These are phyloP conservation scores for Actinernus sp. DNA, from an alignment of 92 coral and sea anemone genomes.

Conservation along the genomic window DNA sequence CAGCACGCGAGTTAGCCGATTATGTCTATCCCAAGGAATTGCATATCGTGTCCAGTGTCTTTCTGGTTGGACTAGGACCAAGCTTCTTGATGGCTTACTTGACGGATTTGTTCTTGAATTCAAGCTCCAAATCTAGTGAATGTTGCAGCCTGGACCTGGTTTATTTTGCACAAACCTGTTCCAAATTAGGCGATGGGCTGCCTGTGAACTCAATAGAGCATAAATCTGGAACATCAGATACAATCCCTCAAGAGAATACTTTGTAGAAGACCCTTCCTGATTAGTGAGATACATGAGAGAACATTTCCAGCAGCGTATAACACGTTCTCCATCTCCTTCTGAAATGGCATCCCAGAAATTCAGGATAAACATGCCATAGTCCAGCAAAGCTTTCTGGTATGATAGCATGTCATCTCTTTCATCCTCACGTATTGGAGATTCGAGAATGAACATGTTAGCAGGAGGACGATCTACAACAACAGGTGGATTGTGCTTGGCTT, in stretches of 20 bases:
- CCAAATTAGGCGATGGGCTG: constrained; percentile 80
- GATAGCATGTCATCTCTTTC: constrained; percentile 75
- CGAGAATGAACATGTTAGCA: no score
- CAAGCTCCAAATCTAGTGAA: constrained; percentile 68
- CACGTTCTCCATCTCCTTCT: constrained; percentile 71
- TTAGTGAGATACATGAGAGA: constrained; percentile 69
- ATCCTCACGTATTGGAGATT: no score
- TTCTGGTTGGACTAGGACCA: constrained; percentile 70
- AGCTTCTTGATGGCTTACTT: constrained; percentile 76
- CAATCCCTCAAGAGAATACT: constrained; percentile 74
- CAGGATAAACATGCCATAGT: constrained; percentile 69
- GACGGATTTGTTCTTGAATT: constrained; percentile 65
- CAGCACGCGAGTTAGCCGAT: no score
- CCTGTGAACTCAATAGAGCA: constrained; percentile 74
- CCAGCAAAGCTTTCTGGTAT: constrained; percentile 71
- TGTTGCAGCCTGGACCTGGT: constrained; percentile 67
- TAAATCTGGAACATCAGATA: constrained; percentile 76
- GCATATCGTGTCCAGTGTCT: constrained; percentile 65
- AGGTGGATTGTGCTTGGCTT: constrained; percentile 73
- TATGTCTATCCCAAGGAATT: constrained; percentile 59
- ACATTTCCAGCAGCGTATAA: constrained; percentile 73
- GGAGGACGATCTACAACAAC: constrained; percentile 36
- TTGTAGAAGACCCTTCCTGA: constrained; percentile 56
- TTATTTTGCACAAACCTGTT: constrained; percentile 70
- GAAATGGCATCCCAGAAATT: constrained; percentile 69